Evolutionary conservation across 2,797 vertebrate genomes (phyloP), one percentile per base, ranked within the genome.

Genomic region (Helicolenus hilgendorfi): DNA sequence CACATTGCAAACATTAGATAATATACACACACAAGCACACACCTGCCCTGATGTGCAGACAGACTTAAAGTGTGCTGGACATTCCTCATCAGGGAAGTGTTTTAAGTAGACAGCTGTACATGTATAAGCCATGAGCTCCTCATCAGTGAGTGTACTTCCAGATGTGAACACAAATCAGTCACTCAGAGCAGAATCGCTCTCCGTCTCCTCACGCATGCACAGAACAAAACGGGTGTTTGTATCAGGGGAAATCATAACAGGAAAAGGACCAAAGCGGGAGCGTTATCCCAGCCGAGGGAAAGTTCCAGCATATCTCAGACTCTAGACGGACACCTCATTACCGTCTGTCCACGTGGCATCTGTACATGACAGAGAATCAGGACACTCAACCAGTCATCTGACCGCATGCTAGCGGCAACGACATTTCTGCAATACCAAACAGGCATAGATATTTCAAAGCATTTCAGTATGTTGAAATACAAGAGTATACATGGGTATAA

Each of bases 191-290:
- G 72, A 41, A 36, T 70, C 60, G 10, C 81, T 75, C 72, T 33
- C 27, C 11, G 22, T 79, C 67, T 41, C 67, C 58, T 65, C 87
- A 86, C 26, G 55, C 79, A 58, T n/a, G 49, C 65, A 85, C 65
- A 29, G 72, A 83, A 67, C 74, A 85, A 86, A 94, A 88, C 55
- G 71, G 77, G 67, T 92, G 86, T 91, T 90, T 92, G 86, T 81
- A 84, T 92, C 90, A 59, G 24, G 86, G 88, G 87, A 92, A 93
- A 97, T 94, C 93, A 94, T 88, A 92, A 93, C 89, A 96, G 95
- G 90, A 93, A 89, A 89, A 90, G 74, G 75, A 80, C 45, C 67
- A 76, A 86, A 80, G 58, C 14, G 29, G 63, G 36, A 83, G 58
- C 29, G 4, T 38, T 77, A 77, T 72, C 64, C 31, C 69, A 65